These are phyloP conservation scores for Cecidostiba fungosa DNA, from an alignment of 2,888 invertebrate species.

Conservation along the genomic window DNA sequence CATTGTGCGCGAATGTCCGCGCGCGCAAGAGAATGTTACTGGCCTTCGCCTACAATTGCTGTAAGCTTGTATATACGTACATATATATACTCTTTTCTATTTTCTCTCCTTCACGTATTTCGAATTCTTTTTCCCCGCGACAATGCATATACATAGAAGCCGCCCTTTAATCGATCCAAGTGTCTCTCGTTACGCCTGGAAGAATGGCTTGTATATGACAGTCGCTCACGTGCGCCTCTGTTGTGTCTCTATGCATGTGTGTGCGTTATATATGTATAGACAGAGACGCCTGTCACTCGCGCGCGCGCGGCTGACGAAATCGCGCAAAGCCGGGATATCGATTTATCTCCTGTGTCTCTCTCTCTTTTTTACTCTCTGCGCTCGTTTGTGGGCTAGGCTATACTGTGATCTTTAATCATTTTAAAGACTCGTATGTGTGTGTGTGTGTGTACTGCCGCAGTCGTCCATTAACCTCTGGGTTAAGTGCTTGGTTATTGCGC, in stretches of 20 bases:
- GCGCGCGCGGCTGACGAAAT: slow-evolving; percentile 50
- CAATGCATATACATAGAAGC: slow-evolving; percentile 15
- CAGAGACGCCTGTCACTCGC: no score
- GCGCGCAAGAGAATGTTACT: slow-evolving; percentile 33
- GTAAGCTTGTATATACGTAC: no score
- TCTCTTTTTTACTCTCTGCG: not conserved
- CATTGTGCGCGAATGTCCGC: no score
- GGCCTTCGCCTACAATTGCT: slow-evolving; percentile 52
- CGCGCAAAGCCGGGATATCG: not conserved
- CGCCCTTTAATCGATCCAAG: slow-evolving; percentile 60
- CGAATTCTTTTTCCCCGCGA: slow-evolving; percentile 38
- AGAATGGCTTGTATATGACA: slow-evolving; percentile 32
- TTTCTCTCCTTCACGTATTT: slow-evolving; percentile 57
- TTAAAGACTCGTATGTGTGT: slow-evolving; percentile 27
- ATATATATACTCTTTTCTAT: no score
- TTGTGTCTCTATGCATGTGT: not conserved
- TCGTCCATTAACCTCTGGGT: slow-evolving; percentile 38
- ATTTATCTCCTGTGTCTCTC: slow-evolving; percentile 13
- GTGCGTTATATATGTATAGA: not conserved
- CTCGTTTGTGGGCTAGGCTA: not conserved
- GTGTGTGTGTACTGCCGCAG: not conserved
- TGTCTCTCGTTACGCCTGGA: slow-evolving; percentile 59
- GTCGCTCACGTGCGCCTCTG: not conserved
- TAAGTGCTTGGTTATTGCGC: not conserved
- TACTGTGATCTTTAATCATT: slow-evolving; percentile 45